Evolutionary conservation across 2,113 vertebrate genomes (phyloP).

Genomic region (Eulacestoma nigropectus): DNA sequence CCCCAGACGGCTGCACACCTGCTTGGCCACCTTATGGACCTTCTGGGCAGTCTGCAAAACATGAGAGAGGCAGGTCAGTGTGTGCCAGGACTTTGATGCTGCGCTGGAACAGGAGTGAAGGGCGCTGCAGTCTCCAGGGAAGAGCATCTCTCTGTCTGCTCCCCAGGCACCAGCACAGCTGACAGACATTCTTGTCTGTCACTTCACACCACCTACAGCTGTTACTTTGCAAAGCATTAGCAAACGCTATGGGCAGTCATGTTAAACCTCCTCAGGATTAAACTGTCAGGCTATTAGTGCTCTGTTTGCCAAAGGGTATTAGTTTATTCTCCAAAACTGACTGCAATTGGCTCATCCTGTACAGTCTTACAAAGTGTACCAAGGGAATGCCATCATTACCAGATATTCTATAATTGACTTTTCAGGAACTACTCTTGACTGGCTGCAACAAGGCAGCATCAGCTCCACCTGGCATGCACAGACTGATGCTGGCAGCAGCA

Average conservation of each 20-base stretch:
- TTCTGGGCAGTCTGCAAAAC: slow-evolving; percentile 88
- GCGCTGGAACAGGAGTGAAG: neutral
- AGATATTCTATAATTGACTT: neutral
- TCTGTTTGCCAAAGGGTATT: neutral
- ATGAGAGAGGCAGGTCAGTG: neutral
- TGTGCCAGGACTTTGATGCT: neutral
- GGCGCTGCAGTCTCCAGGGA: neutral
- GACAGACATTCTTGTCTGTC: neutral
- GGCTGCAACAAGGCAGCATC: neutral
- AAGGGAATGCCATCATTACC: neutral
- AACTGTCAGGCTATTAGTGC: neutral
- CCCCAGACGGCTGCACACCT: slow-evolving; percentile 90
- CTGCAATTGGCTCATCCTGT: neutral
- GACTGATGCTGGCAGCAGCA: neutral
- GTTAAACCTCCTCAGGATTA: neutral
- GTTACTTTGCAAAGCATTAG: neutral
- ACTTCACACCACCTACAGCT: neutral
- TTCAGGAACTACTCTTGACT: neutral
- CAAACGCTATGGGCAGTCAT: accelerated
- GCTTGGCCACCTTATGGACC: slow-evolving; percentile 90
- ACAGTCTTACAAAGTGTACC: neutral
- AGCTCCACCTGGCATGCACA: neutral
- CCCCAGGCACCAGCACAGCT: neutral
- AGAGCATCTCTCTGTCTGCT: accelerated
- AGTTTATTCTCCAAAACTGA: neutral